Evolutionary conservation across 53 echinoderm and acorn worm species (phyloP), one percentile per base, ranked within the genome.

Genomic region (Glandiceps talaboti): DNA sequence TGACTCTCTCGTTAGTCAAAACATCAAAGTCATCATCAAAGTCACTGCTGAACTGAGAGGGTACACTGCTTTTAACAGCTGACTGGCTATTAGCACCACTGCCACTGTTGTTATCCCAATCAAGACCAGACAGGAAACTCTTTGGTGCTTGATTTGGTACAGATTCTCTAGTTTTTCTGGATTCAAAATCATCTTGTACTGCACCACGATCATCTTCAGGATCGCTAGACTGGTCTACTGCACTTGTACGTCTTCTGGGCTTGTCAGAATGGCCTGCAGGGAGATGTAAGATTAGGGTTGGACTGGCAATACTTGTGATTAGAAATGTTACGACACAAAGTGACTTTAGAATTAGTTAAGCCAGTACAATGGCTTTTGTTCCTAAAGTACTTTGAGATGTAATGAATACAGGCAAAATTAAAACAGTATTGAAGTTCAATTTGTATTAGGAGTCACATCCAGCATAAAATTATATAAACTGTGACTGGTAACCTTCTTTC

Each of bases 1-100:
- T 31, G 28, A 77, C 28, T 29, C 91, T 45, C 73, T 96, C 87
- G 0, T 82, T 84, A 31, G 88, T 86, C 80, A 96, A 93, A 28
- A 79, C 80, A 14, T 84, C 83, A 83, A 92, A 95, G 31, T 92
- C 95, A 74, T 95, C 95, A 82, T 87, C 88, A 30, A 77, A 81
- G 25, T 78, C 83, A n/a, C 76, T 79, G 73, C 90, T 92, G n/a
- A 45, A 20, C 64, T 45, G 6, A 12, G 64, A 6, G n/a, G n/a
- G n/a, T n/a, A n/a, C 27, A 87, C 78, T 32, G 87, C 89, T 28
- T 76, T 83, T 76, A 78, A 74, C 31, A 81, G 73, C 1, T 89
- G 86, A 14, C 79, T 81, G 28, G 85, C 87, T 26, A 82, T 86
- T 79, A 77, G 76, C 31, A 73, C 73, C 73, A 33, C 74, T 29